A percentile compares a stretch with the other conserved stretches of the same genome.
Evolutionary conservation across 2,113 vertebrate species (phyloP).

Genomic region (Andinoacara biseriatus): DNA sequence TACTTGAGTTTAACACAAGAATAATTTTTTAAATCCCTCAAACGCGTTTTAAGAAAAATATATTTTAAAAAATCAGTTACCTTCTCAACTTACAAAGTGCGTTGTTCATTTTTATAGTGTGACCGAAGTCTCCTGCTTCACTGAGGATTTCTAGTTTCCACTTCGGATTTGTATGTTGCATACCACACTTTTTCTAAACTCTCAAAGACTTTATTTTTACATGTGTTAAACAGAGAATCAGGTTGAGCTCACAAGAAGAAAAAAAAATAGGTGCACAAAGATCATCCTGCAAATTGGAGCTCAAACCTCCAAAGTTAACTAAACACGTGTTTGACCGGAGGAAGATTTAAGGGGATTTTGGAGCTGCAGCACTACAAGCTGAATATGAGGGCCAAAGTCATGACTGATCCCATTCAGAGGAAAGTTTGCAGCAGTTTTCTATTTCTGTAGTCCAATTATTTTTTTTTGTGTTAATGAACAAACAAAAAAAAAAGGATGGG

Average conservation of each 20-base stretch:
- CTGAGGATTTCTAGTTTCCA: background rate
- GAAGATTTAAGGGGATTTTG: background rate
- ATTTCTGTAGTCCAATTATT: background rate
- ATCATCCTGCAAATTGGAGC: background rate
- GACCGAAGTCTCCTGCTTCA: background rate
- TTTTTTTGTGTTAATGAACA: too few species aligned
- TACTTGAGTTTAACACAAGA: background rate
- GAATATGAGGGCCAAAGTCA: background rate
- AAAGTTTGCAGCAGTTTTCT: too few species aligned
- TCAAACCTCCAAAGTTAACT: background rate
- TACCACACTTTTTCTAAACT: background rate
- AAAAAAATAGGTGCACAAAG: background rate
- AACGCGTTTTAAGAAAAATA: too few species aligned
- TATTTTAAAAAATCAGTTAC: too few species aligned
- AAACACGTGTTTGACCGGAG: background rate
- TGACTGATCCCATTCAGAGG: background rate
- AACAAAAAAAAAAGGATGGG: too few species aligned
- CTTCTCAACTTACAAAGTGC: background rate
- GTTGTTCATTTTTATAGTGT: background rate
- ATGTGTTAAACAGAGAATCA: background rate
- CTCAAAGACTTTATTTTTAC: background rate
- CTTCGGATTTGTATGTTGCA: background rate
- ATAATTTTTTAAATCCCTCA: background rate
- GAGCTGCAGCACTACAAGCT: background rate
- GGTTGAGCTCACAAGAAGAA: background rate